Base-by-base conservation (phyloP, 2,113 vertebrate genomes). In the Hemichromis elongatus region DNA sequence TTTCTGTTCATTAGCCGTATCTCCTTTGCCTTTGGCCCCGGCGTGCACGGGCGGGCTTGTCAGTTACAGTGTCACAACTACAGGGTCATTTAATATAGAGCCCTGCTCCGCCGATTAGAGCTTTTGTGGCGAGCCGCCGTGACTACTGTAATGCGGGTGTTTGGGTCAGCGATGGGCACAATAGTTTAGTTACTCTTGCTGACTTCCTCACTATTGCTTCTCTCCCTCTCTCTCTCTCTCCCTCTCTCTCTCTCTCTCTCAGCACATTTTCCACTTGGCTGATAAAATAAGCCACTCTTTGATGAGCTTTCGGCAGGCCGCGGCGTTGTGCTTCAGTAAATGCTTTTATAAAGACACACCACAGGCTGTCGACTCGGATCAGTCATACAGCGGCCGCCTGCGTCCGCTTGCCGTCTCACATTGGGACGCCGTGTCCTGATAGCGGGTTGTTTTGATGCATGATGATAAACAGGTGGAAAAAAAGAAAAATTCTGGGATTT, bases 211-310 rank as follows among this genome's bases (percentile, higher is more conserved):
- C 93, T 87, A 92, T 92, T 89, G 86, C 88, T 88, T 42, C 90
- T 0, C 57, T n/a, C 57, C 5, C 52, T 4, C 19, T 3, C 42
- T 70, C 85, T 54, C 89, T 42, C 90, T 0, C 57, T n/a, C 57
- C 5, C 52, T 4, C 19, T 3, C 42, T 70, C 85, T 54, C 88
- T 70, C 88, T 91, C 92, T 83, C 79, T 93, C 90, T 96, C 95
- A 95, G 95, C 93, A 94, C 94, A 94, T 95, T 96, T 96, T 96
- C 94, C 94, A 95, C 94, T 93, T 89, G 86, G 88, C 94, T 95
- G 94, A 94, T 95, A 93, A 94, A 95, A 93, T 95, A 94, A 95
- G 94, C 92, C 92, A 84, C 85, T 91, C 94, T 95, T 93, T 95
- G 94, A 95, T 93, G 93, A 93, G 93, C 91, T 93, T 92, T 91